Conservation (phyloP, 2,113 vertebrate genomes). For the Mesitornis unicolor region DNA sequence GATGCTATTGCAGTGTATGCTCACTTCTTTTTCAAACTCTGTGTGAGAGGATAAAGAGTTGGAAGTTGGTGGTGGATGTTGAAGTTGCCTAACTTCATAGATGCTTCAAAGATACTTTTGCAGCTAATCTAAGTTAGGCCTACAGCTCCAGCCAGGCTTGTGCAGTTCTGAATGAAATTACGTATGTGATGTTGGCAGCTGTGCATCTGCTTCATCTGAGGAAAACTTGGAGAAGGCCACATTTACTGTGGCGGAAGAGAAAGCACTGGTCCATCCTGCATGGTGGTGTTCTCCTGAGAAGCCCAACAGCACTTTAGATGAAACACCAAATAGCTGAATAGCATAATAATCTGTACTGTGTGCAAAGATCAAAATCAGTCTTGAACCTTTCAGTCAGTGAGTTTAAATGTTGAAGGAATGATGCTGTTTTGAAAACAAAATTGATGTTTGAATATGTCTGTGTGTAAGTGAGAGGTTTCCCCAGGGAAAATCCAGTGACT, state of each 20-base stretch:
- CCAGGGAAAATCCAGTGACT: constrained; percentile 23
- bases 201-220: not conserved
- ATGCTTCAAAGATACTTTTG: not conserved
- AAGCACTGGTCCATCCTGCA: not conserved
- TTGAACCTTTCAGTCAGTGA: not conserved
- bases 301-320: not conserved
- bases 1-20: not conserved
- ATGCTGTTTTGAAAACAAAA: not conserved
- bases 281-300: not conserved
- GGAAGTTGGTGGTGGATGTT: not conserved
- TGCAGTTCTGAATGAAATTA: not conserved
- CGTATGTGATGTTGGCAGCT: not conserved
- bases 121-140: not conserved
- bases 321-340: not conserved
- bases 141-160: not conserved
- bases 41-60: not conserved
- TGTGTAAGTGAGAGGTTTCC: not conserved
- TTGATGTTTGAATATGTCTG: not conserved
- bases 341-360: not conserved
- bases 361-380: not conserved
- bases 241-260: not conserved
- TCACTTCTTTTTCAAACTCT: not conserved
- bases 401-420: not conserved
- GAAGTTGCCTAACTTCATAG: not conserved
- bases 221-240: not conserved